Conservation (phyloP, 2,888 invertebrate genomes). For the Rapana venosa region DNA sequence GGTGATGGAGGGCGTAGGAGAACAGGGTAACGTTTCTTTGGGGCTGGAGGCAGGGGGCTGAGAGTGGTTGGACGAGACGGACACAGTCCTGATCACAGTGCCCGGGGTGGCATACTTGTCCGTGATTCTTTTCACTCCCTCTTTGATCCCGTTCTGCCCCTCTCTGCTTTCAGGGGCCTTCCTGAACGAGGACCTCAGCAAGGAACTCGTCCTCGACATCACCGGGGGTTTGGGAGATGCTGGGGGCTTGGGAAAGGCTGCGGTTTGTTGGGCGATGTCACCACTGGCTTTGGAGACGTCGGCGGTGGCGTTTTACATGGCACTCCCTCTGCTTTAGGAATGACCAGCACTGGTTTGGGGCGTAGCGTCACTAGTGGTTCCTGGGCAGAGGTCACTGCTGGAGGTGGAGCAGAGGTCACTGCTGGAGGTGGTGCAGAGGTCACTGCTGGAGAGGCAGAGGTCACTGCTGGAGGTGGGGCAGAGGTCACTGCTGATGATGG, state of each 20-base stretch:
- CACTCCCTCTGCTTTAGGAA: too few relatives aligned
- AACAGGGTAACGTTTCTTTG: slow-evolving; percentile 10
- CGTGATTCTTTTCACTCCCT: slow-evolving; percentile 66
- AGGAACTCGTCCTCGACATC: not conserved
- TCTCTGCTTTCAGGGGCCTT: not conserved
- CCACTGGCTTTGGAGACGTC: not conserved
- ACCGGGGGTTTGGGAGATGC: not conserved
- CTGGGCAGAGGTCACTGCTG: not conserved
- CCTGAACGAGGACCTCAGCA: not conserved
- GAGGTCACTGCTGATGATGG: not conserved
- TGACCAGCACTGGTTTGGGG: not conserved
- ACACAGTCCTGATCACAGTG: slow-evolving; percentile 49
- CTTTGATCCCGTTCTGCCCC: slow-evolving; percentile 47
- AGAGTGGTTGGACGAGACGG: not conserved
- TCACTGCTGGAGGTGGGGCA: not conserved
- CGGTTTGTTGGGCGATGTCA: not conserved
- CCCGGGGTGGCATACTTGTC: slow-evolving; percentile 75
- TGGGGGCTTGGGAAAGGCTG: not conserved
- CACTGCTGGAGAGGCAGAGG: not conserved
- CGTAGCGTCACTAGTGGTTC: not conserved
- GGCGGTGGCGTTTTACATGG: not conserved
- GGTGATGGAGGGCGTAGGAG: slow-evolving; percentile 27
- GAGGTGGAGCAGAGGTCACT: not conserved
- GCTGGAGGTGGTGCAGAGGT: not conserved
- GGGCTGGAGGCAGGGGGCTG: not conserved